phyloP scores from a whole-genome alignment of 2,113 vertebrate genomes.

The Bungarus multicinctus region DNA sequence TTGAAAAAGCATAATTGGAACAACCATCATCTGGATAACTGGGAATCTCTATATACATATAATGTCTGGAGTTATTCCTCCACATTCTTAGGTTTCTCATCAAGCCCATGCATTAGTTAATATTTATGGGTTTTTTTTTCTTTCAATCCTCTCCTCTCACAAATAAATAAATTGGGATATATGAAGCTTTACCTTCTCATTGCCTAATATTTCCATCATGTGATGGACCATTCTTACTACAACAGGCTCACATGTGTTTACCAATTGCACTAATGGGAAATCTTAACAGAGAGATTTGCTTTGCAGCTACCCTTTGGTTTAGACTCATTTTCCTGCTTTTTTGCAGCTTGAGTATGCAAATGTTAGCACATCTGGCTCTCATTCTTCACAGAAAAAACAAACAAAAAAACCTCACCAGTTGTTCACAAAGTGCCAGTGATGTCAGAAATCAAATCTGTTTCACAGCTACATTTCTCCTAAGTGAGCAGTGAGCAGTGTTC shows the following conservation, averaged over 20 bases:
- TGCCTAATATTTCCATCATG: not conserved
- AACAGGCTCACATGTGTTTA: not conserved
- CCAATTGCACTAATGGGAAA: not conserved
- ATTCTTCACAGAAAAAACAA: not conserved
- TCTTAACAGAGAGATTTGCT: not conserved
- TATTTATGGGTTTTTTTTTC: no score
- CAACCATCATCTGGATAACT: no score
- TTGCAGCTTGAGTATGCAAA: not conserved
- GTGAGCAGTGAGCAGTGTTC: not conserved
- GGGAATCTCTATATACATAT: no score
- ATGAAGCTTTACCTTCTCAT: no score
- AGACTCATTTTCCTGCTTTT: not conserved
- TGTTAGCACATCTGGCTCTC: not conserved
- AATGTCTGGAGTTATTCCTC: no score
- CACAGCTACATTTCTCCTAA: not conserved
- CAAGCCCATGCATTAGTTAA: no score
- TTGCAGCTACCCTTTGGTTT: not conserved
- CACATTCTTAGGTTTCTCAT: no score
- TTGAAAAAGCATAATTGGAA: no score
- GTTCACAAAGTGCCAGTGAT: not conserved
- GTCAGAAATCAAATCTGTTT: not conserved
- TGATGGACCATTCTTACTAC: not conserved
- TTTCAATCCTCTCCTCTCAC: no score
- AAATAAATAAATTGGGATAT: no score
- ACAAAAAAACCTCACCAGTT: not conserved